Evolutionary conservation across 2,888 invertebrate species (phyloP).

Genomic region (Coecobrya sp.): DNA sequence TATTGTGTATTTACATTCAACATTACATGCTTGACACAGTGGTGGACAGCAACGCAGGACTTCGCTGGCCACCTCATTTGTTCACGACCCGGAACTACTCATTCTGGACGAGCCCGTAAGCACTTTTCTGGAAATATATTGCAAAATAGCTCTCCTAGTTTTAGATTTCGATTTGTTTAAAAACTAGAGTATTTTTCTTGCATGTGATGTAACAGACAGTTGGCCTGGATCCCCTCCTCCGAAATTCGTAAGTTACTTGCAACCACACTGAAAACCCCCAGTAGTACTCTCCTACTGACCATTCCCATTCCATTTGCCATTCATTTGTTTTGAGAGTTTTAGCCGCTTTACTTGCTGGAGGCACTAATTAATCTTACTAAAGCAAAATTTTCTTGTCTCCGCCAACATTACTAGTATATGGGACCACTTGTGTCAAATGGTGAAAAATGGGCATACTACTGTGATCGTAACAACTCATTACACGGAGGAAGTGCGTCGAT

Average conservation of each 20-base stretch:
- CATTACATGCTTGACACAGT: conserved; percentile 86
- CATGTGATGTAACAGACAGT: conserved; percentile 88
- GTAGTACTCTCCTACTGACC: background rate
- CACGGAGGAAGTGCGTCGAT: conserved; percentile 79
- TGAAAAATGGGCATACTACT: conserved; percentile 71
- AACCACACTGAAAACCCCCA: background rate
- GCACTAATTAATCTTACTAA: conserved; percentile 12
- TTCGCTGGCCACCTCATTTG: conserved; percentile 88
- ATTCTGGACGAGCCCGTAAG: conserved; percentile 94
- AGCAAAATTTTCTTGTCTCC: background rate
- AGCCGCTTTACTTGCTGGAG: background rate
- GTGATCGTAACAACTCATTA: conserved; percentile 84
- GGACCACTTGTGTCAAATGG: conserved; percentile 78
- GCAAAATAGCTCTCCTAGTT: no score
- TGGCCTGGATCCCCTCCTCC: conserved; percentile 95
- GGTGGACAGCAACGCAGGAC: conserved; percentile 88
- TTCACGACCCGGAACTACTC: conserved; percentile 89
- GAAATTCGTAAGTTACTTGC: conserved; percentile 91
- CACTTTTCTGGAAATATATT: background rate
- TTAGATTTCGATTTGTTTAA: no score
- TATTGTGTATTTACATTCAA: no score
- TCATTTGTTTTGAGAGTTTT: no score
- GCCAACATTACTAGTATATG: conserved; percentile 75
- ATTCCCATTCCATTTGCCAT: background rate
- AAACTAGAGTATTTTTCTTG: no score